Evolutionary conservation across 2,113 vertebrate genomes (phyloP), one percentile per base, ranked within the genome.

Genomic region (Canis aureus): DNA sequence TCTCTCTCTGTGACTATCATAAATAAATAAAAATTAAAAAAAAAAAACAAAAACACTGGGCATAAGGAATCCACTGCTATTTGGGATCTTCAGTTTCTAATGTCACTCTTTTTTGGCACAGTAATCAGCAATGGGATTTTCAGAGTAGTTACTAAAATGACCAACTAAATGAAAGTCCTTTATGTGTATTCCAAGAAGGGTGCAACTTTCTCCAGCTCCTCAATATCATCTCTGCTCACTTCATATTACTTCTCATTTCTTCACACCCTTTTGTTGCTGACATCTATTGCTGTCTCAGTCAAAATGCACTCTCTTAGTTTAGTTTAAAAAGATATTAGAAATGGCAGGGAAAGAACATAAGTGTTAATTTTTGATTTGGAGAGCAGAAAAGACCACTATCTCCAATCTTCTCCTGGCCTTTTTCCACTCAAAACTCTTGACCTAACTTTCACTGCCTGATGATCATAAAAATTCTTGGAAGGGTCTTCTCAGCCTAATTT

Each of bases 391-490:
- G 51, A 81, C 12, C 49, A 53, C 38, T 73, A 55, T 62, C 59
- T 87, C 76, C 43, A 94, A 55, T 78, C 23, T 95, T 74, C 53
- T 90, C 49, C 32, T 86, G 55, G 57, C 29, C 49, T 74, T 92
- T 89, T 15, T 93, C 60, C 62, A 69, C 69, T 90, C 17, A 82
- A 86, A 96, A 94, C 22, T 91, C 27, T 62, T 86, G 60, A 95
- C 32, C 16, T 89, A 92, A 92, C 1, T 86, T 94, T 80, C 66
- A 91, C 2, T 81, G 57, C n/a, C 64, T 88, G 43, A 78, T 76
- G 53, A 86, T 67, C 78, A 86, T 62, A 94, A 85, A 93, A 97
- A 94, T 81, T 53, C 66, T 81, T 55, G 85, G 20, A 87, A 78
- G 35, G 1, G 60, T 55, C 59, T 95, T 89, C 32, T 92, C 27